These are phyloP conservation scores for Chelon auratus DNA, from an alignment of 2,797 vertebrate species.

Conservation along the genomic window DNA sequence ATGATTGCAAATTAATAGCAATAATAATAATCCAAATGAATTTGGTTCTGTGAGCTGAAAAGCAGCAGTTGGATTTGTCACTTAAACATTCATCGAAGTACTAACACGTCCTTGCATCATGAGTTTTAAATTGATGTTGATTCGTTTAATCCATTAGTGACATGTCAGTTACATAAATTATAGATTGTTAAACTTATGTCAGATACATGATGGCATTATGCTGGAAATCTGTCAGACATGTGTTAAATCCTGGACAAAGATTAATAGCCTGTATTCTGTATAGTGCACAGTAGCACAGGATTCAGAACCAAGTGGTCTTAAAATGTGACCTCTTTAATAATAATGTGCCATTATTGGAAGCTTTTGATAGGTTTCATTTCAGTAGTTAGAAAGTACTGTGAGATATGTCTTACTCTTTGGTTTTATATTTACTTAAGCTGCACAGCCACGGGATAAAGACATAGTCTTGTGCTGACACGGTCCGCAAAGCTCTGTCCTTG, in stretches of 20 bases:
- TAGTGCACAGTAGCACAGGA: background rate
- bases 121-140: conserved; percentile 20
- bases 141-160: conserved; percentile 41
- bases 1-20: too few relatives aligned
- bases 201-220: conserved; percentile 15
- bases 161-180: conserved; percentile 42
- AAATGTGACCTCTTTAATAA: background rate
- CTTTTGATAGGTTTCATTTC: conserved; percentile 2
- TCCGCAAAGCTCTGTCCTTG: conserved; percentile 36
- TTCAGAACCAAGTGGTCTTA: background rate
- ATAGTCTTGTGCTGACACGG: background rate
- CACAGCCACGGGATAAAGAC: conserved; percentile 15
- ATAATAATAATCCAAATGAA: too few relatives aligned
- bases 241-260: conserved; percentile 3
- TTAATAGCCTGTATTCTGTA: background rate
- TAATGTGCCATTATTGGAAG: background rate
- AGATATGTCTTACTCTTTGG: background rate
- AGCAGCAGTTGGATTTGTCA: conserved; percentile 9
- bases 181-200: conserved; percentile 24
- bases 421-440: conserved; percentile 13
- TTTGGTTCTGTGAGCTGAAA: too few relatives aligned
- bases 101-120: conserved; percentile 4
- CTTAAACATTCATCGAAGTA: conserved; percentile 15
- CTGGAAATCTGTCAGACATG: conserved; percentile 2
- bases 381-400: background rate